Conservation (phyloP, 1,140 invertebrate genomes). For the Ladona fulva region DNA sequence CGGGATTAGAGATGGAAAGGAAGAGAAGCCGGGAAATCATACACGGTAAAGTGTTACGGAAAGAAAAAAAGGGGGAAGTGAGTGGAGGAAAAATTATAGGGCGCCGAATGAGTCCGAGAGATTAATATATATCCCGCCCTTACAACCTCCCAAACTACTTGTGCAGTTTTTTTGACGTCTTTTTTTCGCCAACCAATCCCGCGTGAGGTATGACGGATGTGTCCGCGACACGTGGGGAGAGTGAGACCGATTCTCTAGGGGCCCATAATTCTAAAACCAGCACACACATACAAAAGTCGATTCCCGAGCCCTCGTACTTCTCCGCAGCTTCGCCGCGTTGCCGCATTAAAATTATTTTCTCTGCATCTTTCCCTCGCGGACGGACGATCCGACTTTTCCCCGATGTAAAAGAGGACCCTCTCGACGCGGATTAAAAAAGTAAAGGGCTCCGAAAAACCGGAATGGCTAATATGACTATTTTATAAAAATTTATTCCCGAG, state of each 20-base stretch:
- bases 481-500: constrained; percentile 1
- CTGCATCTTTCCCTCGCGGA: background rate
- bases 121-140: no score
- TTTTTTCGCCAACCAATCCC: background rate
- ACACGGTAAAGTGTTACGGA: no score
- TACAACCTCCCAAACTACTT: no score
- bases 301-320: background rate
- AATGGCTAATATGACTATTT: constrained; percentile 10
- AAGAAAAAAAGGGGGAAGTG: no score
- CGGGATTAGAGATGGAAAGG: no score
- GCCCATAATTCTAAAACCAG: background rate
- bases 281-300: background rate
- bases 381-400: constrained; percentile 7
- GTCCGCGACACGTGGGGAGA: background rate
- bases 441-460: background rate
- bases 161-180: background rate
- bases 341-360: background rate
- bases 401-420: constrained; percentile 13
- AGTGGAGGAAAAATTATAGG: no score
- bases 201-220: background rate
- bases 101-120: no score
- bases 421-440: background rate
- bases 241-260: background rate
- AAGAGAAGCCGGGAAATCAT: no score
- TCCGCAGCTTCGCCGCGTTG: background rate